Evolutionary conservation across 2,888 invertebrate genomes (phyloP), one percentile per base, ranked within the genome.

Genomic region (Drosophila pseudotakahashii): DNA sequence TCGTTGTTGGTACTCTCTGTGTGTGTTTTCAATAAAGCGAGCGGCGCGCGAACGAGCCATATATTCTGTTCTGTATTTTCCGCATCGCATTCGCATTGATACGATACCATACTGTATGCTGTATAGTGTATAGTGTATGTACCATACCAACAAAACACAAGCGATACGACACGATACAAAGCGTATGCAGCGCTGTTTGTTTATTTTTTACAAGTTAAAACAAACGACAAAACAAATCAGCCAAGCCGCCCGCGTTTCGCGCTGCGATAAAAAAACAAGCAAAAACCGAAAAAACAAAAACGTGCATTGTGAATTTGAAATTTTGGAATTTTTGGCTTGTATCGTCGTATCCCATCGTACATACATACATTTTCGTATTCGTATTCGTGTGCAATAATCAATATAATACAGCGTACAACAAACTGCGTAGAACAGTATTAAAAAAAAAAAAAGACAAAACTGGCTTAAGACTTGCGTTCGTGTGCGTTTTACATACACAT

Each of bases 1-100:
- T 89, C 89, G 90, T 90, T 90, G 90, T 90, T 90, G 90, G 90
- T 90, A 89, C 89, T 82, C 89, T 81, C 89, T 89, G 88, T 90
- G 89, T 90, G 89, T 90, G 90, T 90, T 89, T 90, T 89, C 89
- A 89, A 90, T 90, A 78, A 83, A 81, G 81, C 84, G 80, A 84
- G 83, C 83, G 85, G 80, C 85, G 77, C 82, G 86, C 86, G 82
- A 81, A 66, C 84, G 79, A 82, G 79, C 79, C 73, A 85, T 83
- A 81, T 80, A 83, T 79, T 81, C 16, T 42, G 26, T 26, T 26
- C 26, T 26, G 81, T 80, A 83, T 83, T 83, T 83, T 83, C 85
- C 83, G 83, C 83, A 82, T 83, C 81, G 78, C 37, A 37, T 37
- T 37, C 42, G 42, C 42, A 42, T 42, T 19, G 42, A 42, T 42